Base-by-base conservation (phyloP, 2,113 vertebrate species). In the Natator depressus region DNA sequence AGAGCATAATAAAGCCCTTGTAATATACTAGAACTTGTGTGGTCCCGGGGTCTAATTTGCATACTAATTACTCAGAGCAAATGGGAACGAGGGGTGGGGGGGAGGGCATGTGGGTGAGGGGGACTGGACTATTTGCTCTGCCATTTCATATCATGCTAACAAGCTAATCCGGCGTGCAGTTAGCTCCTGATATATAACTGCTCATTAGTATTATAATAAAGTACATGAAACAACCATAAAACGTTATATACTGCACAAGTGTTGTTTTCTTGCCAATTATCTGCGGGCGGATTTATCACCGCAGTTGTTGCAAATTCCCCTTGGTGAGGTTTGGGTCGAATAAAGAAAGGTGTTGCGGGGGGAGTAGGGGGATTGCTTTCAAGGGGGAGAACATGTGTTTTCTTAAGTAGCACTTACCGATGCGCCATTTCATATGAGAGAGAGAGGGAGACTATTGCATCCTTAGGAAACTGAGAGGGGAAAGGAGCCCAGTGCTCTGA, bases 21-120 rank as follows among this genome's bases (percentile, higher is more conserved):
- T 99, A 99, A 99, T 99, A 99, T 99, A 99, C 99, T 99, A 98
- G 99, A 99, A 99, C 99, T 99, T 98, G 99, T 99, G 99, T 99
- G 99, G 99, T 99, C 99, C 99, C 98, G 93, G 98, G 98, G 99
- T 99, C 99, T 99, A 99, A 99, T 99, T 99, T 99, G 99, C 99
- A 99, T 99, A 99, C 99, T 99, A 99, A 99, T 99, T 99, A 99
- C 99, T 99, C 99, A 99, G 99, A 99, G 99, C 99, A 99, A 99
- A 99, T 99, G 99, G 99, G 99, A 98, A 98, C 1, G 91, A 97
- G 97, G 97, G 96, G 97, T 91, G 98, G 98, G 97, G 97, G 96
- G 97, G 97, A 98, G 98, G 97, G 98, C 51, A 82, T 0, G 85
- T 69, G 89, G 96, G 95, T 90, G 97, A 98, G 97, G 98, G 98